Conservation (phyloP, 1,140 invertebrate species). For the Panagrolaimus sp. region DNA sequence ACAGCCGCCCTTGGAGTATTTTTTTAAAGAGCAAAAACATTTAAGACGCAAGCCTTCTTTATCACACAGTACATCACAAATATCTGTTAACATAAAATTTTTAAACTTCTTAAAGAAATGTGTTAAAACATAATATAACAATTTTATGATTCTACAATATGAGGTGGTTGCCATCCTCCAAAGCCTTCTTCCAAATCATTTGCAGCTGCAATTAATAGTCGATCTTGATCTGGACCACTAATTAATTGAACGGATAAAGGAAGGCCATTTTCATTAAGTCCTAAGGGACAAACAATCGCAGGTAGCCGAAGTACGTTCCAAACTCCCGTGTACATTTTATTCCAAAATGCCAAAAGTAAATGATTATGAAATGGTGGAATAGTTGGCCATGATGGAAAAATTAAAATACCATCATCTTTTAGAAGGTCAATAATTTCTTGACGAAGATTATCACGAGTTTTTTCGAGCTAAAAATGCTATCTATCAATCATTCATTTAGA, state of each 20-base stretch:
- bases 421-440: slow-evolving; percentile 63
- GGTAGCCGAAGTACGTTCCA: slow-evolving; percentile 61
- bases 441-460: slow-evolving; percentile 55
- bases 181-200: slow-evolving; percentile 71
- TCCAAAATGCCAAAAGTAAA: slow-evolving; percentile 58
- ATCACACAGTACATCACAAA: too few relatives aligned
- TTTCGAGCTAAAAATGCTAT: slow-evolving; percentile 39
- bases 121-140: too few relatives aligned
- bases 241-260: slow-evolving; percentile 62
- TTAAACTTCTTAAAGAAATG: too few relatives aligned
- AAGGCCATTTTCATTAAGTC: slow-evolving; percentile 57
- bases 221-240: slow-evolving; percentile 26
- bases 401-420: slow-evolving; percentile 59
- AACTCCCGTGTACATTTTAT: slow-evolving; percentile 60
- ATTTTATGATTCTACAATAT: too few relatives aligned
- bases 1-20: too few relatives aligned
- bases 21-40: too few relatives aligned
- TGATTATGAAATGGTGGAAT: slow-evolving; percentile 60
- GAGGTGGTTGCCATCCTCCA: slow-evolving; percentile 70
- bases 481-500: neutral
- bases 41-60: too few relatives aligned
- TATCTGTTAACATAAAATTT: too few relatives aligned
- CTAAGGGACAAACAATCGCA: slow-evolving; percentile 60
- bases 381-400: slow-evolving; percentile 60
- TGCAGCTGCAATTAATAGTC: slow-evolving; percentile 38